A percentile compares a stretch with the other conserved stretches of the same genome.
phyloP scores from a whole-genome alignment of 2,797 vertebrate genomes.

The Amblyraja radiata region DNA sequence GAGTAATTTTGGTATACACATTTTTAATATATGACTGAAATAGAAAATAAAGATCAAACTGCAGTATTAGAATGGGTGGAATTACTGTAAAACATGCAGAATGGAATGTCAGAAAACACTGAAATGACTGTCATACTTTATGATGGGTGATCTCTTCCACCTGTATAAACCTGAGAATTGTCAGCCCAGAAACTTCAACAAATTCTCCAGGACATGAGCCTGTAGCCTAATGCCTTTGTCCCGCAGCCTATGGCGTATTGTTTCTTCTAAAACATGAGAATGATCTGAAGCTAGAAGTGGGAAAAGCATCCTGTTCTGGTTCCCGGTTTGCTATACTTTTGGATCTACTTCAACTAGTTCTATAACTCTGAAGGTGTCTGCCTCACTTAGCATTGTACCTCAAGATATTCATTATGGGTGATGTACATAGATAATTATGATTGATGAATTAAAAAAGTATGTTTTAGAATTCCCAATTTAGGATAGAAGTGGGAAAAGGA shows the following conservation, averaged over 20 bases:
- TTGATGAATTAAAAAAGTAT: background rate
- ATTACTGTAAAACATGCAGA: background rate
- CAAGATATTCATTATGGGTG: background rate
- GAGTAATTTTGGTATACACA: background rate
- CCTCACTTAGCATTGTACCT: background rate
- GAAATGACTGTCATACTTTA: background rate
- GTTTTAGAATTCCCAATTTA: background rate
- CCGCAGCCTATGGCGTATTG: background rate
- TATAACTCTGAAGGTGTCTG: background rate
- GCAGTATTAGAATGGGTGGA: background rate
- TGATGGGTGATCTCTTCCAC: background rate
- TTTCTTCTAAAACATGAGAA: background rate
- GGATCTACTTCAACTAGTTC: background rate
- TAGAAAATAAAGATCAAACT: background rate
- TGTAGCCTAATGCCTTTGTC: background rate
- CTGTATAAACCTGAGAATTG: background rate
- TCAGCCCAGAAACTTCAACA: background rate
- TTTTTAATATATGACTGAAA: background rate
- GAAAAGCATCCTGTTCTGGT: background rate
- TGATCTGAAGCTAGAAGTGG: background rate
- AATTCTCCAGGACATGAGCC: background rate
- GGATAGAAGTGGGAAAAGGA: background rate
- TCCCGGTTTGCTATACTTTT: background rate
- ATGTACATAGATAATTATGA: background rate
- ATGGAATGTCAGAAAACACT: background rate